Base-by-base conservation (phyloP, 2,888 invertebrate genomes). In the Euclidia mi region DNA sequence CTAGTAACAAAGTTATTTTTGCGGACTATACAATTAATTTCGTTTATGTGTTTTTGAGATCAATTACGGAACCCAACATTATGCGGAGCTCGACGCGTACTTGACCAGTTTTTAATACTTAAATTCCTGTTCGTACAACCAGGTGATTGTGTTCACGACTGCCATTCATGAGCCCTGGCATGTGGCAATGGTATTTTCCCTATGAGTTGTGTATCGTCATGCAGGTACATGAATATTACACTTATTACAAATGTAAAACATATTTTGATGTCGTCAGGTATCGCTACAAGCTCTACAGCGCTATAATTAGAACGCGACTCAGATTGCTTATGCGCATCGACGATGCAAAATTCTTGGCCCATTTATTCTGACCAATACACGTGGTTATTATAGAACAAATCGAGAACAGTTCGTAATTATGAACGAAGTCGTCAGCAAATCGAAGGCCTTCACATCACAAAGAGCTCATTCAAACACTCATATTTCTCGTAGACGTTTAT, bases 301-400 rank as follows among this genome's bases (percentile, higher is more conserved):
- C 84, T 89, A 89, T 89, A 87, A 88, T 88, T 89, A 88, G 85
- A 86, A 56, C 74, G 71, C 81, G 84, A 78, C 72, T 88, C 88
- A 82, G 82, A 85, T 87, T 83, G 85, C 85, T 80, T 82, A 79
- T 84, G 84, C 82, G 85, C 82, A 81, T 85, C 85, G 77, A 63
- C 71, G 75, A 79, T 83, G 85, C 87, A 81, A 81, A 76, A 85
- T 85, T 82, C 86, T 87, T 88, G 88, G 76, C 86, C 88, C 81
- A 89, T 88, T 88, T 89, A 81, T 76, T 76, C 65, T 69, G 50
- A 65, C 61, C 58, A 68, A 71, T 59, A 69, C 69, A 71, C 62
- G 69, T 66, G 64, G 71, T 70, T 69, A 76, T 68, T 74, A 74
- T 70, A 60, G 70, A 58, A 61, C 63, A 68, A 61, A 68, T 68